Evolutionary conservation across 1,140 invertebrate species (phyloP).

Genomic region (Polyergus mexicanus): DNA sequence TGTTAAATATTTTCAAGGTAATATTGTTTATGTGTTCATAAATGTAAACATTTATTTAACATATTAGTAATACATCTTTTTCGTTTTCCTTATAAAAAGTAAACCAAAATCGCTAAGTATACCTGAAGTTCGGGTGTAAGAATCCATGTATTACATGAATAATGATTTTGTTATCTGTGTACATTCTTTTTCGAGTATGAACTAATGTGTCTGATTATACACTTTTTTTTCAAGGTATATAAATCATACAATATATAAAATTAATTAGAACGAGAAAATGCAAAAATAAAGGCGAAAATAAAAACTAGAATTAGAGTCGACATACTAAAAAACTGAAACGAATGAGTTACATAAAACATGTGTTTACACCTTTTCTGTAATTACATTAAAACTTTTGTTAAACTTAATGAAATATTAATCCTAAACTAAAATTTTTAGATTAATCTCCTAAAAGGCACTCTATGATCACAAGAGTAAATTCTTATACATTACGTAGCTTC

Average conservation of each 20-base stretch:
- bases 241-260: not conserved
- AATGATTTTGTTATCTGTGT: not conserved
- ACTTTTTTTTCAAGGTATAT: conserved; percentile 5
- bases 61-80: conserved; percentile 57
- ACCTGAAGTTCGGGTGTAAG: not conserved
- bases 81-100: conserved; percentile 42
- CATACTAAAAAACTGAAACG: not conserved
- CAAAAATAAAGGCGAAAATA: not conserved
- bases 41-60: conserved; percentile 69
- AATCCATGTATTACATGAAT: not conserved
- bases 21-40: conserved; percentile 9
- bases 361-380: not conserved
- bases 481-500: conserved; percentile 23
- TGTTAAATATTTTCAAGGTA: not conserved
- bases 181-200: not conserved
- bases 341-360: not conserved
- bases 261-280: not conserved
- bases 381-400: conserved; percentile 33
- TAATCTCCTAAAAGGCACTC: conserved; percentile 62
- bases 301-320: not conserved
- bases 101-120: conserved; percentile 45
- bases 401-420: conserved; percentile 51
- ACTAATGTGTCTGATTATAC: not conserved
- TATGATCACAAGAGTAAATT: conserved; percentile 64
- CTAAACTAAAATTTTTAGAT: conserved; percentile 15